Percentiles rank a stretch among this genome's conserved stretches.
These are phyloP conservation scores for Chaitophorus viminalis DNA, from an alignment of 2,888 invertebrate species.

Conservation along the genomic window DNA sequence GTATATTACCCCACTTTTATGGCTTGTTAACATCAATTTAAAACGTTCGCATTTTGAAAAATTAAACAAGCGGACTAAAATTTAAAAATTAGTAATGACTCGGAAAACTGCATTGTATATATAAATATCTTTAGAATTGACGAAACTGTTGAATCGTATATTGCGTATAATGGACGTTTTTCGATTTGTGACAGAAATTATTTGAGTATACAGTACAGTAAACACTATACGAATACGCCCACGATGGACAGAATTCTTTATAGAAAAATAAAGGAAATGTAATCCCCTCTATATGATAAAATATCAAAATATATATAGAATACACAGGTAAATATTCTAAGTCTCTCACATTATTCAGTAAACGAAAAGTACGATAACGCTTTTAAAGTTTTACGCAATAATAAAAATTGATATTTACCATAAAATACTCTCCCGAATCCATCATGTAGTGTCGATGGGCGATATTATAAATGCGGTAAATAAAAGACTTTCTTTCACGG, in stretches of 20 bases:
- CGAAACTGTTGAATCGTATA: not conserved
- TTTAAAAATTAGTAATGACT: not conserved
- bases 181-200: constrained; percentile 31
- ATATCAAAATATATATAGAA: no score
- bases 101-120: not conserved
- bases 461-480: no score
- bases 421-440: no score
- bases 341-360: no score
- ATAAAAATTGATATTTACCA: no score
- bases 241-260: not conserved
- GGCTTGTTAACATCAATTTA: constrained; percentile 12
- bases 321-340: no score
- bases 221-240: not conserved
- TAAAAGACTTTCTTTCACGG: no score
- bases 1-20: constrained; percentile 5
- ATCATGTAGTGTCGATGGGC: no score
- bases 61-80: constrained; percentile 7
- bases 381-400: no score
- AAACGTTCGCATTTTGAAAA: not conserved
- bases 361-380: no score
- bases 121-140: not conserved
- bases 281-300: no score
- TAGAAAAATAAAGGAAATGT: not conserved
- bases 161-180: constrained; percentile 1
- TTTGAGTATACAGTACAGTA: constrained; percentile 9